These are phyloP conservation scores for Babylonia areolata DNA, from an alignment of 1,140 invertebrate genomes.

Conservation along the genomic window DNA sequence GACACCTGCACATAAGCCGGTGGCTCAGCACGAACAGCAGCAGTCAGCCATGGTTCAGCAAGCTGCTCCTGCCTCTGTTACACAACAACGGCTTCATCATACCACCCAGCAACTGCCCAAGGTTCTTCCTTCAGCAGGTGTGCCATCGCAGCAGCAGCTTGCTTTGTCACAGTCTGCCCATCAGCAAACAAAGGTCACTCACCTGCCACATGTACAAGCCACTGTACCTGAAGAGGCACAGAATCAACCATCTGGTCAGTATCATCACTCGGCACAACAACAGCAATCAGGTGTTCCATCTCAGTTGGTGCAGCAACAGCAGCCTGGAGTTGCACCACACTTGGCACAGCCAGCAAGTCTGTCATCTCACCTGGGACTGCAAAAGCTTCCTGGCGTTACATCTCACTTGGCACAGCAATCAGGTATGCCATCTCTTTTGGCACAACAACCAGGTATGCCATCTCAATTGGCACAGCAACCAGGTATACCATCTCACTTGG, in stretches of 20 bases:
- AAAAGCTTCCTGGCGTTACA: background rate
- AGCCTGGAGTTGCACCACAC: background rate
- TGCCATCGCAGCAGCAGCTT: background rate
- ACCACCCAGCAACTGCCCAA: background rate
- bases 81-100: background rate
- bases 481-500: background rate
- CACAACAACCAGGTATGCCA: too few relatives aligned
- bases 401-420: background rate
- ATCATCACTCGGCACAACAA: too few relatives aligned
- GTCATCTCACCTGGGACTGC: background rate
- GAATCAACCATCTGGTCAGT: too few relatives aligned
- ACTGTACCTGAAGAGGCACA: too few relatives aligned
- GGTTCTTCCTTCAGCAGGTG: background rate
- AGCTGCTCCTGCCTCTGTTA: too few relatives aligned
- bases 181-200: background rate
- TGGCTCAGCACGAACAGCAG: slow-evolving; percentile 23
- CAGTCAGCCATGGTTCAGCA: background rate
- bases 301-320: background rate
- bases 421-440: too few relatives aligned
- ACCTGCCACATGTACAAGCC: too few relatives aligned
- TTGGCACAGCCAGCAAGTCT: background rate
- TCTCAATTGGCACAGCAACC: background rate
- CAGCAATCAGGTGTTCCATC: background rate
- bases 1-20: background rate
- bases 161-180: background rate